These are phyloP conservation scores for Psophia crepitans DNA, from an alignment of 2,113 vertebrate genomes.

Conservation along the genomic window DNA sequence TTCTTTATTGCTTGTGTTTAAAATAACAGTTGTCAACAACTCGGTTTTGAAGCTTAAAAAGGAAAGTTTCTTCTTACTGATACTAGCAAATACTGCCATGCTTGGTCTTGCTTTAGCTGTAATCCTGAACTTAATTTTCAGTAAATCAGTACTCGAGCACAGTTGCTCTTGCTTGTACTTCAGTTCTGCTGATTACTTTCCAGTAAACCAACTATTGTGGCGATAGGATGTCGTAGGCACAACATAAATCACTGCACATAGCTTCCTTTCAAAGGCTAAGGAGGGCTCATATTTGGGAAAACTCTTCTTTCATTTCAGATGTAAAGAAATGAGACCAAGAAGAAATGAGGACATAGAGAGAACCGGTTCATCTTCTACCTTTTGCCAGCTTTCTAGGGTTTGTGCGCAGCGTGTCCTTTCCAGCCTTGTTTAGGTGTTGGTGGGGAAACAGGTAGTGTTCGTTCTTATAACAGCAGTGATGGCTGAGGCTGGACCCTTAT, in stretches of 20 bases:
- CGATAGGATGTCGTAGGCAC: neutral
- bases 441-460: neutral
- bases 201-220: neutral
- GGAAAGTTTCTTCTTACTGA: neutral
- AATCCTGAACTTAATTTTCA: neutral
- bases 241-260: no score
- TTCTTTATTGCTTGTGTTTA: neutral
- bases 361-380: neutral
- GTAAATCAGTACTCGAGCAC: neutral
- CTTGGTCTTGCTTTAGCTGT: neutral
- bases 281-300: neutral
- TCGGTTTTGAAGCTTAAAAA: neutral
- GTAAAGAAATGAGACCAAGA: neutral
- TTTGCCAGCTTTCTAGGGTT: neutral
- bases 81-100: neutral
- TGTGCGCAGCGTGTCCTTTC: neutral
- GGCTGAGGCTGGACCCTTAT: neutral
- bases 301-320: neutral
- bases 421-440: neutral
- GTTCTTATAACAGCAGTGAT: accelerated
- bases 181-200: neutral
- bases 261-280: neutral
- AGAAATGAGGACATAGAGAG: neutral
- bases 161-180: neutral
- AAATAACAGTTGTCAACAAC: neutral